These are phyloP conservation scores for Habrosyne pyritoides DNA, from an alignment of 2,888 invertebrate species.

Conservation along the genomic window DNA sequence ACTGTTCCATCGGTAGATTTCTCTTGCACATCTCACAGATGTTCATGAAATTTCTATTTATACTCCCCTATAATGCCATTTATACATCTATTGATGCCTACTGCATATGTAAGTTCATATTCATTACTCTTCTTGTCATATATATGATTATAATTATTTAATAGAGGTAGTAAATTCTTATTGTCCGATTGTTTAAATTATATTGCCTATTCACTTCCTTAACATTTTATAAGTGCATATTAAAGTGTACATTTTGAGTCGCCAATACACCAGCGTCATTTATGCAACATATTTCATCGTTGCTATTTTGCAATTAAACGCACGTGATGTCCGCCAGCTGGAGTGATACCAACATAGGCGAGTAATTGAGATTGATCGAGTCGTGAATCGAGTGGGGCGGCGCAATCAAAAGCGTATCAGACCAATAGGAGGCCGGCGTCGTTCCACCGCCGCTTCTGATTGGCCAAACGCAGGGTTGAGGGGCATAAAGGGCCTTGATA, in stretches of 20 bases:
- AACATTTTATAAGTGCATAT: no score
- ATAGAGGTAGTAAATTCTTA: no score
- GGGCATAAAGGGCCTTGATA: slow-evolving; percentile 77
- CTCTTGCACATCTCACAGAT: slow-evolving; percentile 48
- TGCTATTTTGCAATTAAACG: slow-evolving; percentile 47
- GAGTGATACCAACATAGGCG: slow-evolving; percentile 61
- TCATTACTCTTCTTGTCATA: neutral
- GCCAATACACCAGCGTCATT: slow-evolving; percentile 10
- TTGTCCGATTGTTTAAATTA: no score
- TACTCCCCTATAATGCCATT: slow-evolving; percentile 27
- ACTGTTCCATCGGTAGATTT: slow-evolving; percentile 51
- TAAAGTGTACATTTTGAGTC: neutral
- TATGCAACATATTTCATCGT: slow-evolving; percentile 21
- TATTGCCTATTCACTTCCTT: no score
- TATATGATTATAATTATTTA: neutral
- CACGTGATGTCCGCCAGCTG: slow-evolving; percentile 49
- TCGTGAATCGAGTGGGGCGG: slow-evolving; percentile 78
- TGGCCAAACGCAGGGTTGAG: slow-evolving; percentile 71
- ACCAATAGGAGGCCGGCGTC: slow-evolving; percentile 67
- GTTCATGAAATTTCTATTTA: slow-evolving; percentile 47
- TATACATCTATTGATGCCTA: slow-evolving; percentile 1
- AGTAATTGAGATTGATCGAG: slow-evolving; percentile 80
- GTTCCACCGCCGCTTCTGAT: slow-evolving; percentile 54
- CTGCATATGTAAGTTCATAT: neutral
- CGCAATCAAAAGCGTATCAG: slow-evolving; percentile 80